Evolutionary conservation across 2,113 vertebrate species (phyloP).

Genomic region (Cichladusa arquata): DNA sequence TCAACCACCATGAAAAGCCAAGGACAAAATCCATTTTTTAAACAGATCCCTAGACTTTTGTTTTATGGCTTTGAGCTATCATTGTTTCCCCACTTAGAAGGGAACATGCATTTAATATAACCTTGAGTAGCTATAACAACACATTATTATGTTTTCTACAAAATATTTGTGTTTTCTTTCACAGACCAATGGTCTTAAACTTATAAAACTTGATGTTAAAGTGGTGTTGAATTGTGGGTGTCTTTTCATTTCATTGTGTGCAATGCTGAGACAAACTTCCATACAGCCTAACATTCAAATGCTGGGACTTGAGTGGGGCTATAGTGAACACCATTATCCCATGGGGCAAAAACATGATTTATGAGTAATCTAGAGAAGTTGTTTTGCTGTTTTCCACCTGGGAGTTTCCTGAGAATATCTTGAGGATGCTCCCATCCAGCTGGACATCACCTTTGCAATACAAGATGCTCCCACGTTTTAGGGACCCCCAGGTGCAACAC

Average conservation of each 20-base stretch:
- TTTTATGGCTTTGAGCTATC: neutral
- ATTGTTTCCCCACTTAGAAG: neutral
- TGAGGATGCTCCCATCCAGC: neutral
- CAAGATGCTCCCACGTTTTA: neutral
- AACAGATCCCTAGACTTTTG: neutral
- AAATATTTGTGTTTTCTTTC: neutral
- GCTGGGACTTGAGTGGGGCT: neutral
- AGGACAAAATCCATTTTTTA: neutral
- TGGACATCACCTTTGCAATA: neutral
- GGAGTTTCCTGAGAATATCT: neutral
- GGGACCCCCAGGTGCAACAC: neutral
- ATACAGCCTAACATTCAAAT: neutral
- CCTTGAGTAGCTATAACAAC: neutral
- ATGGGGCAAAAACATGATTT: neutral
- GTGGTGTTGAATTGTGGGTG: neutral
- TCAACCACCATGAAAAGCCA: neutral
- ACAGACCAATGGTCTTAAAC: neutral
- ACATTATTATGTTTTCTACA: neutral
- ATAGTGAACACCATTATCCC: neutral
- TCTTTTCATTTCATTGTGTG: neutral
- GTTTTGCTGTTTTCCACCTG: neutral
- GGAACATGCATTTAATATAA: neutral
- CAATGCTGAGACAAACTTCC: neutral
- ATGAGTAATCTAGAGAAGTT: neutral
- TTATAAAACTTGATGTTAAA: neutral